phyloP scores from a whole-genome alignment of 2,888 invertebrate species.

The Saturnia pavonia region DNA sequence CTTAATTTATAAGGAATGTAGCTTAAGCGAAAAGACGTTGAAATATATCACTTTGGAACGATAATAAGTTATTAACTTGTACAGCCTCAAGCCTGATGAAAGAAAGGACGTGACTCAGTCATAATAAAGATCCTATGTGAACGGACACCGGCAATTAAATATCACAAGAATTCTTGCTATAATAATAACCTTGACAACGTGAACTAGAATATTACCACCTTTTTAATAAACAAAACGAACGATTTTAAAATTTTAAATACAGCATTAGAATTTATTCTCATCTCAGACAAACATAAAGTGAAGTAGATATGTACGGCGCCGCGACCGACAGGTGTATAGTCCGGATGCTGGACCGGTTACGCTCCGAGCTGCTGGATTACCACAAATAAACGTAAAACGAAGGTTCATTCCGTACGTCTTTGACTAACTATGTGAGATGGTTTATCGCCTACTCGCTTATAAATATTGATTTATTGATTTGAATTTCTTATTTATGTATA shows the following conservation, averaged over 20 bases:
- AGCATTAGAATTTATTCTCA: conserved; percentile 8
- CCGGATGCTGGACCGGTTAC: conserved; percentile 54
- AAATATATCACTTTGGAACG: background rate
- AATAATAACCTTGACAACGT: background rate
- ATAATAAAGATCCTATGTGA: background rate
- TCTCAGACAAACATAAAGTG: conserved; percentile 7
- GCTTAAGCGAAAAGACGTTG: background rate
- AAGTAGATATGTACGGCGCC: conserved; percentile 15
- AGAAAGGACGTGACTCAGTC: conserved; percentile 4
- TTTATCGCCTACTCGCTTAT: background rate
- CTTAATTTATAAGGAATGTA: background rate
- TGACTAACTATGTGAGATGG: background rate
- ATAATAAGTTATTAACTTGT: background rate
- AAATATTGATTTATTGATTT: background rate
- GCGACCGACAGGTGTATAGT: conserved; percentile 46
- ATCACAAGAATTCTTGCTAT: background rate
- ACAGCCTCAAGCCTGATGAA: conserved; percentile 5
- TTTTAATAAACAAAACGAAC: background rate
- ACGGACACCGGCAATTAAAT: background rate
- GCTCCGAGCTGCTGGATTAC: background rate
- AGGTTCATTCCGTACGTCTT: conserved; percentile 1
- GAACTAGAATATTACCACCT: background rate
- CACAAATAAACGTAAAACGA: conserved; percentile 10
- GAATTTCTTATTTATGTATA: background rate
- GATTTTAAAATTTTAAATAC: conserved; percentile 1